Conservation (phyloP, 2,113 vertebrate genomes). For the Microcebus tavaratra region DNA sequence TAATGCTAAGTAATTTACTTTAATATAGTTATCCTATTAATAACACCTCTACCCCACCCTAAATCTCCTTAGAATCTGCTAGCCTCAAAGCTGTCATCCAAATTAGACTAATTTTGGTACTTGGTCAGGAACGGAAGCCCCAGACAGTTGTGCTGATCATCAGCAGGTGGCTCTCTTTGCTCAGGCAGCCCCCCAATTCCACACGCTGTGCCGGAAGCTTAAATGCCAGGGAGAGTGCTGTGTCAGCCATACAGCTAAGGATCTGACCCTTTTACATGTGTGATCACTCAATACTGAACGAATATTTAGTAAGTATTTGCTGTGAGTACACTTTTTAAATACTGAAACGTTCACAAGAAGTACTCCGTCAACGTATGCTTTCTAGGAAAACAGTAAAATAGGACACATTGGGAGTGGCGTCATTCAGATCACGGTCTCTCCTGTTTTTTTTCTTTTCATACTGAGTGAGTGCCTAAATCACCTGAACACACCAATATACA, state of each 20-base stretch:
- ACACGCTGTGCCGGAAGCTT: neutral
- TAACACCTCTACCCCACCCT: neutral
- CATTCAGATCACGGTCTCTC: neutral
- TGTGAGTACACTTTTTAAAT: neutral
- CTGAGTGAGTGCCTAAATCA: constrained; percentile 39
- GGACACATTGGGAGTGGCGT: neutral
- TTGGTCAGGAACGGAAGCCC: neutral
- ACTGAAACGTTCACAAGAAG: neutral
- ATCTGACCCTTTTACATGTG: neutral
- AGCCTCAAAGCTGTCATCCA: neutral
- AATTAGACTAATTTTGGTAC: neutral
- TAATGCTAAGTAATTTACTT: neutral
- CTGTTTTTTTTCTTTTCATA: neutral
- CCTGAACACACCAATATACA: neutral
- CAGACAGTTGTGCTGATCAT: neutral
- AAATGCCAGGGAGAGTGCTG: neutral
- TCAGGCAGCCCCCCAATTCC: neutral
- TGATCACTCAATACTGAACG: neutral
- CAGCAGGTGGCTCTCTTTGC: constrained; percentile 49
- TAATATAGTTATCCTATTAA: neutral
- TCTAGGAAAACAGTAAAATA: neutral
- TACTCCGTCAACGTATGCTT: neutral
- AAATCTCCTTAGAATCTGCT: neutral
- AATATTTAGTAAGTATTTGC: constrained; percentile 12
- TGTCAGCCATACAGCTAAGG: neutral